phyloP scores from a whole-genome alignment of 2,888 invertebrate species.

The Alcis repandata region DNA sequence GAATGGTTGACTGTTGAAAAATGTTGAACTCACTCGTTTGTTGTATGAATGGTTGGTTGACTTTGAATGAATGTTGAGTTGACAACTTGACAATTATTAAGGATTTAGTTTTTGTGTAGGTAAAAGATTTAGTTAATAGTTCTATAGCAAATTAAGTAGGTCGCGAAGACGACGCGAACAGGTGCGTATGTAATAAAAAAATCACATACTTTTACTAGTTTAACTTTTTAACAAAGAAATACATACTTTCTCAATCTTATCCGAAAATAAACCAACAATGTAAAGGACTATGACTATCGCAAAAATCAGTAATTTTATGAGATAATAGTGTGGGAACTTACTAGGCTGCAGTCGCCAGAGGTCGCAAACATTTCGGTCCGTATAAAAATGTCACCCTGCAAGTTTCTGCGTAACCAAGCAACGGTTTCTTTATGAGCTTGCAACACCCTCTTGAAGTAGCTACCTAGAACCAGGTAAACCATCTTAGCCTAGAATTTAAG shows the following conservation, averaged over 20 bases:
- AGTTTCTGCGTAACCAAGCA: constrained; percentile 88
- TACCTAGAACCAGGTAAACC: constrained; percentile 64
- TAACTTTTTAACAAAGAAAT: too few species aligned
- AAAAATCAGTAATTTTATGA: not conserved
- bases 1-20: too few species aligned
- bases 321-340: constrained; percentile 56
- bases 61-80: too few species aligned
- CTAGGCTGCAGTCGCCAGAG: constrained; percentile 80
- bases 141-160: too few species aligned
- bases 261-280: not conserved
- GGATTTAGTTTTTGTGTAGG: too few species aligned
- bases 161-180: too few species aligned
- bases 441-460: constrained; percentile 75
- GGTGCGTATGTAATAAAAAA: too few species aligned
- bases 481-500: too few species aligned
- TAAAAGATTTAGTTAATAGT: too few species aligned
- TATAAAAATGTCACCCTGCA: constrained; percentile 86
- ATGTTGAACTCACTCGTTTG: too few species aligned
- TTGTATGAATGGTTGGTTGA: too few species aligned
- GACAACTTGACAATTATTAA: too few species aligned
- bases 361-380: constrained; percentile 83
- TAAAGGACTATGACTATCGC: not conserved
- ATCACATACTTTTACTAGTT: not conserved
- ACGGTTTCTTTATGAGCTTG: constrained; percentile 75
- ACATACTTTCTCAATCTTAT: not conserved